Conservation (phyloP, 2,888 invertebrate species). For the Chrysina gloriosa region DNA sequence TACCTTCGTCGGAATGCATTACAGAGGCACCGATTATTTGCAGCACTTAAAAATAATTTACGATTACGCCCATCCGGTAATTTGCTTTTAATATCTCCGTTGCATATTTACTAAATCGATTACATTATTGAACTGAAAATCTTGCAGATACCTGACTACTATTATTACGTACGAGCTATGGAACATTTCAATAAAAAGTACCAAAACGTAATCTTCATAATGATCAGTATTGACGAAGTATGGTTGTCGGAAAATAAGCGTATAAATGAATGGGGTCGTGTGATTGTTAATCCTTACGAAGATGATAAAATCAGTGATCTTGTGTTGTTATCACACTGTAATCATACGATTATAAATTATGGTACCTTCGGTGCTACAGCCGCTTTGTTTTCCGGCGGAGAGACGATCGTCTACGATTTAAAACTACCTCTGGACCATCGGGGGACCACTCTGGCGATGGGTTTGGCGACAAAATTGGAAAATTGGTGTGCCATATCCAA, state of each 20-base stretch:
- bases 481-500: conserved; percentile 3
- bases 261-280: conserved; percentile 17
- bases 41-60: conserved; percentile 20
- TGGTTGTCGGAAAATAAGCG: conserved; percentile 41
- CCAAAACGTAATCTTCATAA: conserved; percentile 44
- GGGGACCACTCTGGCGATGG: conserved; percentile 47
- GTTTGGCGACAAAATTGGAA: conserved; percentile 39
- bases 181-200: conserved; percentile 43
- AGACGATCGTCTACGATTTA: conserved; percentile 46
- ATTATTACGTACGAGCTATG: conserved; percentile 47
- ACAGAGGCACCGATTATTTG: conserved; percentile 45
- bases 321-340: conserved; percentile 45
- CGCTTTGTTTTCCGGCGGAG: conserved; percentile 44
- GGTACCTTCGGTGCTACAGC: conserved; percentile 46
- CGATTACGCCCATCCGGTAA: conserved; percentile 14
- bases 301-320: conserved; percentile 41
- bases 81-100: background rate
- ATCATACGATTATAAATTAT: conserved; percentile 48
- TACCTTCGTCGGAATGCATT: conserved; percentile 45
- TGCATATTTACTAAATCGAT: background rate
- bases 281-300: conserved; percentile 40
- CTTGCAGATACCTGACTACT: conserved; percentile 40
- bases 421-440: conserved; percentile 44
- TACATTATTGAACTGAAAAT: conserved; percentile 21
- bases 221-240: conserved; percentile 41